These are phyloP conservation scores for Chelidonichthys spinosus DNA, from an alignment of 2,797 vertebrate species.

Conservation along the genomic window DNA sequence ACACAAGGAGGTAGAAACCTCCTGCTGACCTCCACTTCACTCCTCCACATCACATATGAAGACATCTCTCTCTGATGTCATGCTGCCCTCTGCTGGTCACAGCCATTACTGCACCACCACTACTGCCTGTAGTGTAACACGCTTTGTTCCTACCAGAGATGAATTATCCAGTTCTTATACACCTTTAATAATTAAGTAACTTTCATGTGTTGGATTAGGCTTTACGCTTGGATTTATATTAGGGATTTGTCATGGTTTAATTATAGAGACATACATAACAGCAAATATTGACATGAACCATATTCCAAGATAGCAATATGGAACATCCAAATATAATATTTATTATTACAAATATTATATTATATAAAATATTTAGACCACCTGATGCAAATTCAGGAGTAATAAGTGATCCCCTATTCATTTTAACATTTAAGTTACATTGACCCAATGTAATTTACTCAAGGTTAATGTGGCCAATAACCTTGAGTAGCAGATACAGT, in stretches of 20 bases:
- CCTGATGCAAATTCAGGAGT: background rate
- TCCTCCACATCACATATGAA: background rate
- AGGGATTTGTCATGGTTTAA: background rate
- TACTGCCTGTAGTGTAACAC: accelerated
- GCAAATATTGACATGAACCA: background rate
- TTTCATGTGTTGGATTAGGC: background rate
- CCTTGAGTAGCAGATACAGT: background rate
- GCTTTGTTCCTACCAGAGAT: background rate
- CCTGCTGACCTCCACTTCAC: conserved; percentile 47
- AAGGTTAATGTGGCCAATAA: too few relatives aligned
- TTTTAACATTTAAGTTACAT: background rate
- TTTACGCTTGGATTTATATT: background rate
- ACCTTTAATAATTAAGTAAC: background rate
- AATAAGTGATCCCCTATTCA: background rate
- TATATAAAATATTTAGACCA: background rate
- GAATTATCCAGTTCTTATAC: background rate
- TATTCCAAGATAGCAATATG: background rate
- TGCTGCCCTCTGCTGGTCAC: conserved; percentile 78
- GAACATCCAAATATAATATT: background rate
- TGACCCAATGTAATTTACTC: too few relatives aligned
- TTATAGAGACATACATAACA: background rate
- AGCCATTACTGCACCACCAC: background rate
- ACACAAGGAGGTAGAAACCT: conserved; percentile 22
- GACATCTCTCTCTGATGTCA: conserved; percentile 26
- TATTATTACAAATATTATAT: too few relatives aligned